Base-by-base conservation (phyloP, 1,140 invertebrate species). In the Tetramorium simillimum region DNA sequence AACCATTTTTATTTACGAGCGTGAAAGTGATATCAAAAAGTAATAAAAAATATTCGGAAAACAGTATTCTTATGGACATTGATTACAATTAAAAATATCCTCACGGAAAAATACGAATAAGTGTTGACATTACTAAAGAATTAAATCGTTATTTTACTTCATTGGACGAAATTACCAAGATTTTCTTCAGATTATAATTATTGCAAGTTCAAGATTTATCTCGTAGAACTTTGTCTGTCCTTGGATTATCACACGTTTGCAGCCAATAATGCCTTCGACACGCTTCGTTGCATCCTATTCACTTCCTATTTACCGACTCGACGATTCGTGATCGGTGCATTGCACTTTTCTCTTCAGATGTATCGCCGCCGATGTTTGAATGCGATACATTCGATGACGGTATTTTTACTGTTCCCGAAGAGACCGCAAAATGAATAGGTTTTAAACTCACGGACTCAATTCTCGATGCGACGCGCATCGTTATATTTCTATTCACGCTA, bases 401-500 rank as follows among this genome's bases (percentile, higher is more conserved):
- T 80, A 80, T 80, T 80, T 80, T 80, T 80, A 51, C 10, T 46
- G 46, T 51, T 40, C n/a, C 14, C 46, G 9, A 33, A 63, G 43
- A 51, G 76, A 67, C 14, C 28, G 9, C 60, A 37, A 7, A 33
- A 69, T 60, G 56, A 77, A 43, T 14, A 28, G n/a, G n/a, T 14
- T 67, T 53, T 51, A 80, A 65, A 80, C 77, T 80, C 60, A 51
- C 24, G n/a, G 28, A 21, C 62, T 51, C 43, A 51, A 80, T 67
- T 67, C 43, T 5, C 62, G 5, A 62, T 60, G 40, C 40, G 40
- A 77, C 56, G 18, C 16, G n/a, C 28, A 43, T 80, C 43, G 43
- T 80, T 80, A 80, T 24, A 53, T 80, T 46, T 80, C 62, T 67
- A 80, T 69, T 80, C 33, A 80, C n/a, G 21, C 10, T 81, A 56